Percentiles rank a stretch among this genome's conserved stretches.
Evolutionary conservation across 1,140 invertebrate species (phyloP).

Genomic region (Phortica variegata): DNA sequence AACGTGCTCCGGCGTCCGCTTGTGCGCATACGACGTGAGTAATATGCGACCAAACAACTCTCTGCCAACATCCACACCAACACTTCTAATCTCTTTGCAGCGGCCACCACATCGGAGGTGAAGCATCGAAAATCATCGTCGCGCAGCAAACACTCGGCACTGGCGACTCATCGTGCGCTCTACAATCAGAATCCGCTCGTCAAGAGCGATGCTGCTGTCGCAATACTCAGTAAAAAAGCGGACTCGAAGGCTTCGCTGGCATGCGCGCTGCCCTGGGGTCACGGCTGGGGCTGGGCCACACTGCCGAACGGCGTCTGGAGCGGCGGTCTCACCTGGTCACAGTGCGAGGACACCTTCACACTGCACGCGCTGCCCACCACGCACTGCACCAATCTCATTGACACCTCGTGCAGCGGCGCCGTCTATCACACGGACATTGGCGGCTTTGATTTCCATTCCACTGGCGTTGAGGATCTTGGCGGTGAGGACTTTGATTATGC

Average conservation of each 20-base stretch:
- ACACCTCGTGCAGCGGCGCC: constrained; percentile 61
- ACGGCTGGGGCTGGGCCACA: constrained; percentile 66
- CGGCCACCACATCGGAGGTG: constrained; percentile 61
- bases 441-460: constrained; percentile 60
- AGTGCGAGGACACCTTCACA: constrained; percentile 64
- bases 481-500: constrained; percentile 66
- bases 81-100: constrained; percentile 26
- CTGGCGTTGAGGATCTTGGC: constrained; percentile 58
- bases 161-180: constrained; percentile 32
- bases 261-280: constrained; percentile 57
- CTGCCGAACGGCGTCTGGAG: constrained; percentile 65
- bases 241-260: constrained; percentile 53
- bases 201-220: constrained; percentile 52
- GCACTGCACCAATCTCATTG: constrained; percentile 63
- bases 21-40: constrained; percentile 64
- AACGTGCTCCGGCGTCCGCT: constrained; percentile 63
- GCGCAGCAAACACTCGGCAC: constrained; percentile 22
- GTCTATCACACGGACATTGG: constrained; percentile 64
- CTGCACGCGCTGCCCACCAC: constrained; percentile 64
- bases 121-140: constrained; percentile 45
- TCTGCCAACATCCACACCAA: neutral
- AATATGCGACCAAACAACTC: constrained; percentile 2
- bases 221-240: constrained; percentile 53
- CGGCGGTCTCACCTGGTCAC: constrained; percentile 64
- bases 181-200: constrained; percentile 48